Evolutionary conservation across 2,888 invertebrate species (phyloP).

Genomic region (Fragum fragum): DNA sequence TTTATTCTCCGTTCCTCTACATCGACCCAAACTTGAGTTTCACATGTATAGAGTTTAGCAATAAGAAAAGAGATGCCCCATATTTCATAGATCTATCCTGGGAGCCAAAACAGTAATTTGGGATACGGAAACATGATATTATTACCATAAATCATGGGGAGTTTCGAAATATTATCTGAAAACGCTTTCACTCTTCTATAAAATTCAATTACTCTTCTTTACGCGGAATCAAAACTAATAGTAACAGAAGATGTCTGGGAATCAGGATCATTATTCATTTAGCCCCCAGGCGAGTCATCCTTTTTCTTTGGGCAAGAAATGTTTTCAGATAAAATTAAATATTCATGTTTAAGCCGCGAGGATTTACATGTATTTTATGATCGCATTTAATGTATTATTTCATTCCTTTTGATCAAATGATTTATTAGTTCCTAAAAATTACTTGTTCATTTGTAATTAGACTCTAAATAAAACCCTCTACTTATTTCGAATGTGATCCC

Average conservation of each 20-base stretch:
- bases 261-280: neutral
- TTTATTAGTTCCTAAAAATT: too few species aligned
- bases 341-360: too few species aligned
- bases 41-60: too few species aligned
- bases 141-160: neutral
- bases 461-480: too few species aligned
- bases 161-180: neutral
- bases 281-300: neutral
- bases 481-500: neutral
- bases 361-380: neutral
- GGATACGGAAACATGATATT: neutral
- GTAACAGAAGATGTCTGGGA: neutral
- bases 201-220: constrained; percentile 23
- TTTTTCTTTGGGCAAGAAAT: too few species aligned
- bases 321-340: too few species aligned
- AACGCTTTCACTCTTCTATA: neutral
- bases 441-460: too few species aligned
- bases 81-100: neutral
- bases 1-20: too few species aligned
- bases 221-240: constrained; percentile 13
- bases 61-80: too few species aligned
- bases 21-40: too few species aligned
- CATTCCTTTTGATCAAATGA: too few species aligned
- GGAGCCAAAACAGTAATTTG: neutral
- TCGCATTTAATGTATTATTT: too few species aligned